Evolutionary conservation across 2,113 vertebrate genomes (phyloP), one percentile per base, ranked within the genome.

Genomic region (Pampusana beccarii): DNA sequence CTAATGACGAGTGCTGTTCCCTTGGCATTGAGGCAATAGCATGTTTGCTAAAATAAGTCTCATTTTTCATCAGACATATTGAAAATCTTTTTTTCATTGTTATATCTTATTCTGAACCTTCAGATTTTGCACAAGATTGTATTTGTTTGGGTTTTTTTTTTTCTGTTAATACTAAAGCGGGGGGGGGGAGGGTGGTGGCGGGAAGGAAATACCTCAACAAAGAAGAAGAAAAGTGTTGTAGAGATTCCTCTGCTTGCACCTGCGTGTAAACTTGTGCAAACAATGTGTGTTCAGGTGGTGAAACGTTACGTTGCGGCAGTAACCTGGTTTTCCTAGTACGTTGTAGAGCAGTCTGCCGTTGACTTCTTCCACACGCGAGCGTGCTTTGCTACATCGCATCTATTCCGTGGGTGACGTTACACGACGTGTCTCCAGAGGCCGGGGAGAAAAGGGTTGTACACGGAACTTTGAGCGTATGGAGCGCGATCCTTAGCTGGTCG

Each of bases 1-100:
- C 97, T 98, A 97, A 98, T 98, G 98, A 97, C 16, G 42, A 97
- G 91, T 96, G 95, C 88, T 97, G 98, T 97, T 97, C 96, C 96
- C 97, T 91, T 95, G 97, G 96, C 92, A 56, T 96, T 94, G 95
- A 97, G 80, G 97, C 97, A 98, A 95, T 97, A 97, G 97, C 95
- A 91, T 93, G 92, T 96, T 98, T 92, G 15, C 94, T 98, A 95
- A 98, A 98, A 95, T 96, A 97, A 97, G 66, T 96, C 95, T 98
- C 91, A 80, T 98, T 98, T 98, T 98, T 98, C 66, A 94, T 98
- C 96, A 93, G 64, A 95, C 93, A 88, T 58, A 73, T 40, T 95
- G 57, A 48, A 94, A 88, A 82, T 88, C 60, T 90, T 94, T 93
- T 44, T 97, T 91, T 86, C 60, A 88, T 78, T 93, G 78, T 90